These are phyloP conservation scores for Sarcophaga subvicina DNA, from an alignment of 2,888 invertebrate species.

Conservation along the genomic window DNA sequence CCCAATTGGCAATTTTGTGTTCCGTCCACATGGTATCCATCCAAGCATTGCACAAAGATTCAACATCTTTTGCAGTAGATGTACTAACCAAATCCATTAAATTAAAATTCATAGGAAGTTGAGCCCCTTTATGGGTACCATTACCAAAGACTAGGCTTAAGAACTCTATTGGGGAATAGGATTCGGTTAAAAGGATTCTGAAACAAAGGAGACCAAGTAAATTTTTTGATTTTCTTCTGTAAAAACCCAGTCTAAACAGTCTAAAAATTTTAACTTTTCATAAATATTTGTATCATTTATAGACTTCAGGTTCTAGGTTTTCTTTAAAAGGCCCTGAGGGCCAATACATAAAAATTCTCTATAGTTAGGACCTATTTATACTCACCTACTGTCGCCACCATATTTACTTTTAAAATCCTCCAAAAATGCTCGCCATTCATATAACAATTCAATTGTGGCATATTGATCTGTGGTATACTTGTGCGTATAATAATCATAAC, in stretches of 20 bases:
- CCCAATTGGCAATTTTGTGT: slow-evolving; percentile 85
- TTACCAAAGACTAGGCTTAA: slow-evolving; percentile 85
- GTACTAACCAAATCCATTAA: slow-evolving; percentile 83
- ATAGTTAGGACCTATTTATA: too few species aligned
- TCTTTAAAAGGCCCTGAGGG: too few species aligned
- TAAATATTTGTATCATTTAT: too few species aligned
- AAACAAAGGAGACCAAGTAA: background rate
- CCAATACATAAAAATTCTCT: too few species aligned
- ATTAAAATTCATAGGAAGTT: slow-evolving; percentile 87
- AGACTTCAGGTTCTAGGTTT: too few species aligned
- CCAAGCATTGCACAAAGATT: slow-evolving; percentile 83
- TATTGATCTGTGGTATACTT: slow-evolving; percentile 85
- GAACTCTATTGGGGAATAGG: slow-evolving; percentile 83
- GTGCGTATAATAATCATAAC: slow-evolving; percentile 84
- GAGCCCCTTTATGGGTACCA: slow-evolving; percentile 82
- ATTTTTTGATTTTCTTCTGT: too few species aligned
- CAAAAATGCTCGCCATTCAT: slow-evolving; percentile 83
- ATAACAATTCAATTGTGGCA: slow-evolving; percentile 83
- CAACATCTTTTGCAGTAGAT: slow-evolving; percentile 83
- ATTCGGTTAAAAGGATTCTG: slow-evolving; percentile 81
- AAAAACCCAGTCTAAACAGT: too few species aligned
- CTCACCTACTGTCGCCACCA: slow-evolving; percentile 70
- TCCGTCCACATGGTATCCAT: slow-evolving; percentile 83
- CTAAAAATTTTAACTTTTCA: too few species aligned
- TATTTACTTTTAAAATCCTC: slow-evolving; percentile 80